A percentile compares a stretch with the other conserved stretches of the same genome.
phyloP scores from a whole-genome alignment of 1,140 invertebrate genomes.

The Coenobita brevimanus region DNA sequence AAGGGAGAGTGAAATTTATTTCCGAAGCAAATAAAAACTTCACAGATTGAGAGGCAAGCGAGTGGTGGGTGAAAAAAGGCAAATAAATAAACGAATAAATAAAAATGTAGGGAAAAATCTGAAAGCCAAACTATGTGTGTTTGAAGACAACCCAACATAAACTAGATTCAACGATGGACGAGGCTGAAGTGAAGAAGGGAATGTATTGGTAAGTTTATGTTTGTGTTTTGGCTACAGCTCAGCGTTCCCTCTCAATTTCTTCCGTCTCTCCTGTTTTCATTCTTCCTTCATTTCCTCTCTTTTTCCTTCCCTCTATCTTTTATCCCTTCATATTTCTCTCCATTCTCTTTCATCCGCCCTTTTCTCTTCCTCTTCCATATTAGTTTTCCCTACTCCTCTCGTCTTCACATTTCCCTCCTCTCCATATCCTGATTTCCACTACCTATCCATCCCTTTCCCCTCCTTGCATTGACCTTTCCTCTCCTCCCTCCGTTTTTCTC shows the following conservation, averaged over 20 bases:
- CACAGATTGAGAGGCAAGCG: not conserved
- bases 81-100: not conserved
- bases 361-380: no score
- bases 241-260: not conserved
- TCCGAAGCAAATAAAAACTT: not conserved
- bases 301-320: not conserved
- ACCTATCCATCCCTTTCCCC: not conserved
- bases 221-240: not conserved
- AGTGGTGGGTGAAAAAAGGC: not conserved
- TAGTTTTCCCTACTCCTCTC: no score
- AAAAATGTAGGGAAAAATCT: not conserved
- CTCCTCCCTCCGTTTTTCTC: not conserved
- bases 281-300: not conserved
- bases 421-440: not conserved
- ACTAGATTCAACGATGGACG: not conserved
- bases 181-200: not conserved
- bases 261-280: not conserved
- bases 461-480: not conserved
- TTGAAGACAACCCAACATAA: no score
- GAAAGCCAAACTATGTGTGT: no score
- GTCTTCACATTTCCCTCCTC: not conserved
- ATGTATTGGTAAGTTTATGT: not conserved
- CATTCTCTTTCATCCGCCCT: no score
- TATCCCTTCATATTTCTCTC: not conserved
- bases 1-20: not conserved